Evolutionary conservation across 92 coral and sea anemone genomes (phyloP), one percentile per base, ranked within the genome.

Genomic region (Palythoa caribaeorum): DNA sequence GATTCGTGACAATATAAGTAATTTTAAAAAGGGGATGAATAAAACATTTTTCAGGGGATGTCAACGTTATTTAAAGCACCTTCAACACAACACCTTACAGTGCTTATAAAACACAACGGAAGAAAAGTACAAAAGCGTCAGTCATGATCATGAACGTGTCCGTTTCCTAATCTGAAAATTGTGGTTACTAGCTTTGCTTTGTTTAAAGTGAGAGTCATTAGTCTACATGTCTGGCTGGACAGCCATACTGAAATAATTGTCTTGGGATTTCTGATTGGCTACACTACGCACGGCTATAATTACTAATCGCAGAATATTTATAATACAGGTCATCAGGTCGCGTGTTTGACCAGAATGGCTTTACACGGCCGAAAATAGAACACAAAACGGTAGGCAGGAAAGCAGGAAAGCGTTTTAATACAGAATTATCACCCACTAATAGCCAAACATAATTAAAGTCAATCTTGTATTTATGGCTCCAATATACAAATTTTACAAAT

Each of bases 171-270:
- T 28, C 55, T 40, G 15, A 9, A 28, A 78, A 36, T 78, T 36
- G 83, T 10, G 83, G 36, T 57, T 21, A 78, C 44, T 78, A 40
- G 47, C 38, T 78, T 78, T 54, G 35, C 83, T 55, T 78, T 78
- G 83, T 78, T 78, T 78, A 55, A 57, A 52, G 28, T 28, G 28
- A 28, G 28, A 28, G 71, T 16, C 68, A 57, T 78, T 78, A 78
- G 83, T 37, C 8, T 59, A 15, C 0, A 28, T 28, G 28, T 28
- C 4, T 17, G 69, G 36, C 83, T 78, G 83, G 68, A 9, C 19
- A 77, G 19, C 38, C 76, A 12, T 17, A 16, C 83, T 57, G 83
- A 12, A 66, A 54, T 54, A 6, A n/a, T 66, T 57, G 70, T 57
- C 83, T 78, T 19, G 19, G 38, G 83, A 47, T 36, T 66, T 78